Conservation (phyloP, 1,140 invertebrate species). For the Thaumetopoea pityocampa region DNA sequence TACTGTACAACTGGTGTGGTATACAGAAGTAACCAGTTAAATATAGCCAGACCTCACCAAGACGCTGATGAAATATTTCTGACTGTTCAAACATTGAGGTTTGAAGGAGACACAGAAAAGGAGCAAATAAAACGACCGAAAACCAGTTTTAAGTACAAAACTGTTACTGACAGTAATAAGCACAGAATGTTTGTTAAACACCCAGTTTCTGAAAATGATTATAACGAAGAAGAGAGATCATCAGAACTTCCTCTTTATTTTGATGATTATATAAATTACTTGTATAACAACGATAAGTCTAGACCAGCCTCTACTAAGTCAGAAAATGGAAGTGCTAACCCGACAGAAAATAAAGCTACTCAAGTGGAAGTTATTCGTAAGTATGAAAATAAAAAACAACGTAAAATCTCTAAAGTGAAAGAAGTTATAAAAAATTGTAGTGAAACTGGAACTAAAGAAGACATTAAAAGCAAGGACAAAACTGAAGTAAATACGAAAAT, state of each 20-base stretch:
- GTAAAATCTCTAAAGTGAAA: slow-evolving; percentile 17
- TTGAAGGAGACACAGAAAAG: slow-evolving; percentile 43
- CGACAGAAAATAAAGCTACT: slow-evolving; percentile 12
- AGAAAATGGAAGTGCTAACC: slow-evolving; percentile 11
- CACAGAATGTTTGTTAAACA: slow-evolving; percentile 67
- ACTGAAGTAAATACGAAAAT: slow-evolving; percentile 42
- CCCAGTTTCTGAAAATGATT: slow-evolving; percentile 36
- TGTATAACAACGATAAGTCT: slow-evolving; percentile 39
- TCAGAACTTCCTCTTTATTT: slow-evolving; percentile 50
- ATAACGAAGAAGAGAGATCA: slow-evolving; percentile 27
- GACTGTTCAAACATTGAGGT: slow-evolving; percentile 59
- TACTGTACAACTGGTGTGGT: slow-evolving; percentile 26
- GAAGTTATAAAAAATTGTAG: slow-evolving; percentile 17
- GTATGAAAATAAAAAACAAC: slow-evolving; percentile 18
- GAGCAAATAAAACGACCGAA: slow-evolving; percentile 43
- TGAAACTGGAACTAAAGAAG: slow-evolving; percentile 11
- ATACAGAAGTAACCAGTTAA: slow-evolving; percentile 18
- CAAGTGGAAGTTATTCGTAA: slow-evolving; percentile 29
- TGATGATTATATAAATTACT: slow-evolving; percentile 59
- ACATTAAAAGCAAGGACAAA: slow-evolving; percentile 8
- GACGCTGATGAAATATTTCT: slow-evolving; percentile 40
- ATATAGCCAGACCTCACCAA: slow-evolving; percentile 17
- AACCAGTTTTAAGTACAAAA: slow-evolving; percentile 61
- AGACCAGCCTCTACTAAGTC: slow-evolving; percentile 45
- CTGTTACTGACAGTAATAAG: slow-evolving; percentile 29